A percentile compares a stretch with the other conserved stretches of the same genome.
These are phyloP conservation scores for Patiria miniata DNA, from an alignment of 35 echinoderm and acorn worm species.

Conservation along the genomic window DNA sequence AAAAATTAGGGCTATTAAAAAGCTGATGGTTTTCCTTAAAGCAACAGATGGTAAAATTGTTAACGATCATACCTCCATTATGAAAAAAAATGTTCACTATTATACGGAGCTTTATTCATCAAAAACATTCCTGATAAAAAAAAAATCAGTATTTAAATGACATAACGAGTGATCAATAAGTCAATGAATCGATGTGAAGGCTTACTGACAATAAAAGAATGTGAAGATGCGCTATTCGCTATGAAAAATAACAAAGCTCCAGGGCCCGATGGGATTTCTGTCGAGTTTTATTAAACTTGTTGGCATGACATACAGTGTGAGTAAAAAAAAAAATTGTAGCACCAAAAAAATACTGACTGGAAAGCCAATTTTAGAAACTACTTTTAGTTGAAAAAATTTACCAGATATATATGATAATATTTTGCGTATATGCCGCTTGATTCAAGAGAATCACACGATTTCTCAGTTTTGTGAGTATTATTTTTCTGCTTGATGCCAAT, in stretches of 20 bases:
- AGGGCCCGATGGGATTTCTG: slow-evolving; percentile 38
- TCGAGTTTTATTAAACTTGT: slow-evolving; percentile 27
- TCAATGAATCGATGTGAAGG: slow-evolving; percentile 23
- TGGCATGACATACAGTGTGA: slow-evolving; percentile 32
- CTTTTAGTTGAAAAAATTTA: too few relatives aligned
- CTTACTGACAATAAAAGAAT: background rate
- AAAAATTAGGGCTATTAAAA: slow-evolving; percentile 41
- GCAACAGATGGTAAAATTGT: slow-evolving; percentile 4
- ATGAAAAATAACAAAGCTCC: slow-evolving; percentile 16
- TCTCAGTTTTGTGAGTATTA: too few relatives aligned
- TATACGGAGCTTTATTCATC: slow-evolving; percentile 7
- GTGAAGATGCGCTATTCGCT: background rate
- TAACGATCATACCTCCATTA: background rate
- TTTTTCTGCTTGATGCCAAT: too few relatives aligned
- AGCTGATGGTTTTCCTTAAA: slow-evolving; percentile 1
- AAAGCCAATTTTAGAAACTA: too few relatives aligned
- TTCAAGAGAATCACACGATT: too few relatives aligned
- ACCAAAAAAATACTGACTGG: too few relatives aligned
- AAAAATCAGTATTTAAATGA: slow-evolving; percentile 26
- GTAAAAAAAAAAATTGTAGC: too few relatives aligned
- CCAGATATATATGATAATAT: too few relatives aligned
- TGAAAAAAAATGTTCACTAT: slow-evolving; percentile 5
- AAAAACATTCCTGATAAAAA: slow-evolving; percentile 17
- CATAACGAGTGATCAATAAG: background rate
- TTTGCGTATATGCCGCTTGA: too few relatives aligned